Evolutionary conservation across 2,888 invertebrate species (phyloP).

Genomic region (Cataglyphis livida): DNA sequence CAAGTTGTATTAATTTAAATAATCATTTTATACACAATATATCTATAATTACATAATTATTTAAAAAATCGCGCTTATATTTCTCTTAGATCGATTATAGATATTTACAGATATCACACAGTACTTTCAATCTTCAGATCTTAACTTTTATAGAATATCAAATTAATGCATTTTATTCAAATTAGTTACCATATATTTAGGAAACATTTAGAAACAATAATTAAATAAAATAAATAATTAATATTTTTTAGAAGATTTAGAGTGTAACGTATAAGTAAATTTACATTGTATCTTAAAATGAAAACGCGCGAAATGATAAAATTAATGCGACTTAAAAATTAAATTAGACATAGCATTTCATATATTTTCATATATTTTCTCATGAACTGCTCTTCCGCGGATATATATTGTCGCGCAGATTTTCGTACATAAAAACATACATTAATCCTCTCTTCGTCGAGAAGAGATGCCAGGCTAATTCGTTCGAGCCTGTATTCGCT

Average conservation of each 20-base stretch:
- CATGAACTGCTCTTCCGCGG: background rate
- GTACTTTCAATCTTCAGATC: background rate
- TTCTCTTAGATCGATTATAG: background rate
- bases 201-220: background rate
- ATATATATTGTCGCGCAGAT: background rate
- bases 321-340: background rate
- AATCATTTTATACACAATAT: background rate
- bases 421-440: background rate
- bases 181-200: background rate
- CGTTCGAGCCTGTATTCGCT: slow-evolving; percentile 10
- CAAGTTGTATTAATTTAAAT: background rate
- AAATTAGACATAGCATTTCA: background rate
- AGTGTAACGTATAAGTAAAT: background rate
- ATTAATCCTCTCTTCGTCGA: background rate
- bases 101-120: background rate
- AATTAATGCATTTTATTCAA: background rate
- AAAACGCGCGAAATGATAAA: background rate
- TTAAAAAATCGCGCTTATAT: background rate
- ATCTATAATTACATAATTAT: slow-evolving; percentile 7
- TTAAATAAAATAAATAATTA: background rate
- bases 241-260: background rate
- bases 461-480: slow-evolving; percentile 1
- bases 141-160: background rate
- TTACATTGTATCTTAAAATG: background rate
- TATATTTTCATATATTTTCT: background rate